Base-by-base conservation (phyloP, 1,140 invertebrate genomes). In the Wasmannia auropunctata region DNA sequence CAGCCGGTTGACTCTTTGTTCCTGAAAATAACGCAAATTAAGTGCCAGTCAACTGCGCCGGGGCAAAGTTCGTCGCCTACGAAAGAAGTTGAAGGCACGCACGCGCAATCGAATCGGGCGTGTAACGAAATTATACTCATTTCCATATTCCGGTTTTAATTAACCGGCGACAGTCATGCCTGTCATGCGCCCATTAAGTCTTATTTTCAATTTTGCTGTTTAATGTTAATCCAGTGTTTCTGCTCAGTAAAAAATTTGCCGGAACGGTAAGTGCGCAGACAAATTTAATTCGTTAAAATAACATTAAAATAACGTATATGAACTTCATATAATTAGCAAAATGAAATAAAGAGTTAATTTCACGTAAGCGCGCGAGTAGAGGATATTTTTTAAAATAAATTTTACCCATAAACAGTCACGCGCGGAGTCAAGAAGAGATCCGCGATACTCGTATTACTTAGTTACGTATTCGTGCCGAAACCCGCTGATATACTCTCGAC, bases 1-100 rank as follows among this genome's bases (percentile, higher is more conserved):
- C 31, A 43, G 31, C 43, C 63, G 54, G 63, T 49, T 46, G 46
- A 22, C 28, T 81, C 75, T 89, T 89, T 81, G 60, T 86, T 86
- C 60, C 28, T 40, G 69, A 81, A 88, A 88, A 81, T 88, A 88
- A 88, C 49, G 69, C 54, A 56, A 88, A 88, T 89, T 89, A 89
- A 88, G 28, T 51, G 74, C 8, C 60, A 31, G 56, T 87, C 60
- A 54, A 80, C 22, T 34, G 69, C 5, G 25, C 34, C 46, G n/a
- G 34, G 28, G 63, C 46, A 77, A 49, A 46, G 14, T 37, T 76
- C 22, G 37, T 67, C 22, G 7, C 22, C 7, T 84, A 62, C 69
- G 67, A 88, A 86, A 86, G 70, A 63, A 88, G 11, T 14, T 25
- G 51, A 46, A 28, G 43, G 34, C 62, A 43, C 8, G 10, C 6